phyloP scores from a whole-genome alignment of 2,888 invertebrate genomes.

The Drosophila niveifrons region DNA sequence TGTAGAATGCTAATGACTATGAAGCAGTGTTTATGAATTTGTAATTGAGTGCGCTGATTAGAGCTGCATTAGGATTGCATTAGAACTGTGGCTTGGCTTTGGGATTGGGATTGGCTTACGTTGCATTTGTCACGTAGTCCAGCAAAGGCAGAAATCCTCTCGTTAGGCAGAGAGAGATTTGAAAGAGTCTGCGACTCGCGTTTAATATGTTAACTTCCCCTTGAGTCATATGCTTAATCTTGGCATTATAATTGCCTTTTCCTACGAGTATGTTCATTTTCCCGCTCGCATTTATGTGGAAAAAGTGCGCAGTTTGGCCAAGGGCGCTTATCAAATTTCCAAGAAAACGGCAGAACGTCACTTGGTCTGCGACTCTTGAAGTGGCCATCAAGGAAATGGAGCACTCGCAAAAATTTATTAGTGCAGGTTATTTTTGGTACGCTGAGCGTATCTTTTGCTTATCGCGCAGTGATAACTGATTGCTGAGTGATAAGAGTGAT shows the following conservation, averaged over 20 bases:
- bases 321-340: slow-evolving; percentile 67
- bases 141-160: background rate
- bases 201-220: background rate
- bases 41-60: background rate
- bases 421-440: slow-evolving; percentile 71
- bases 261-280: background rate
- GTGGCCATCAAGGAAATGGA: slow-evolving; percentile 33
- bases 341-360: slow-evolving; percentile 44
- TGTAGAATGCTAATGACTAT: no score
- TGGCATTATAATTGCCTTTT: background rate
- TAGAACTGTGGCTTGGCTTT: background rate
- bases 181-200: background rate
- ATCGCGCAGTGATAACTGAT: slow-evolving; percentile 58
- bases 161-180: slow-evolving; percentile 6
- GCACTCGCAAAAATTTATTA: slow-evolving; percentile 68
- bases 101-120: slow-evolving; percentile 9
- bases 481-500: background rate
- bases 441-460: slow-evolving; percentile 37
- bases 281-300: slow-evolving; percentile 1
- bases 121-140: slow-evolving; percentile 67
- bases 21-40: no score
- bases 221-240: slow-evolving; percentile 30
- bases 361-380: background rate
- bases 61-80: background rate
- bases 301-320: slow-evolving; percentile 29